phyloP scores from a whole-genome alignment of 2,888 invertebrate species.

The Drosophila affinis region DNA sequence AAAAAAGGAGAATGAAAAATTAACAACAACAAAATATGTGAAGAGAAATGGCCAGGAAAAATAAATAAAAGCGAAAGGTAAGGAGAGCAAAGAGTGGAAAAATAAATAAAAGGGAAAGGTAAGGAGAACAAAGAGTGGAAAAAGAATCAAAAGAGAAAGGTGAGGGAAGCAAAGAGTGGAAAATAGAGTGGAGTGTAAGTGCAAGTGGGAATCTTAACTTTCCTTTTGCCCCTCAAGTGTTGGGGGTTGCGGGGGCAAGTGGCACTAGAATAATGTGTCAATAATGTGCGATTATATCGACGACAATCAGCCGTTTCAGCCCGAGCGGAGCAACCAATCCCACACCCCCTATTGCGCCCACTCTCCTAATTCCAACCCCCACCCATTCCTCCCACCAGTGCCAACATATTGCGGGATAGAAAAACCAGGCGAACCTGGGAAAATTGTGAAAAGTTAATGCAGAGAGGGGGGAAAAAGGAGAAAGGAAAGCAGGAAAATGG shows the following conservation, averaged over 20 bases:
- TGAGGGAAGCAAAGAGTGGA: background rate
- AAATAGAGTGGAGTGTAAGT: background rate
- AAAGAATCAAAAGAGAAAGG: background rate
- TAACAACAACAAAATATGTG: background rate
- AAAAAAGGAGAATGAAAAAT: background rate
- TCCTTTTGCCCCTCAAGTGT: constrained; percentile 12
- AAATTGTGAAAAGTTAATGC: constrained; percentile 61
- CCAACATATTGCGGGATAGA: constrained; percentile 27
- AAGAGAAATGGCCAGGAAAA: background rate
- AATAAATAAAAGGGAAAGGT: no score
- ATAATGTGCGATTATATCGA: constrained; percentile 69
- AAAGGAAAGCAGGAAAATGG: background rate
- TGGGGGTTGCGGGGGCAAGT: constrained; percentile 31
- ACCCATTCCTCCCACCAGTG: constrained; percentile 7
- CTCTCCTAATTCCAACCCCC: constrained; percentile 17
- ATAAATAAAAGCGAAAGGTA: background rate
- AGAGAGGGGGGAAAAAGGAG: constrained; percentile 22
- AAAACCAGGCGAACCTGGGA: constrained; percentile 28
- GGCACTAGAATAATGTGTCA: constrained; percentile 62
- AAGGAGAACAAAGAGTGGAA: no score
- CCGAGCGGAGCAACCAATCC: background rate
- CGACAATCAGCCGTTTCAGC: constrained; percentile 43
- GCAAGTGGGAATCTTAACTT: background rate
- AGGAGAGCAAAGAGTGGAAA: background rate
- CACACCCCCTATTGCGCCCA: constrained; percentile 15